Base-by-base conservation (phyloP, 2,888 invertebrate genomes). In the Synergus itoensis region DNA sequence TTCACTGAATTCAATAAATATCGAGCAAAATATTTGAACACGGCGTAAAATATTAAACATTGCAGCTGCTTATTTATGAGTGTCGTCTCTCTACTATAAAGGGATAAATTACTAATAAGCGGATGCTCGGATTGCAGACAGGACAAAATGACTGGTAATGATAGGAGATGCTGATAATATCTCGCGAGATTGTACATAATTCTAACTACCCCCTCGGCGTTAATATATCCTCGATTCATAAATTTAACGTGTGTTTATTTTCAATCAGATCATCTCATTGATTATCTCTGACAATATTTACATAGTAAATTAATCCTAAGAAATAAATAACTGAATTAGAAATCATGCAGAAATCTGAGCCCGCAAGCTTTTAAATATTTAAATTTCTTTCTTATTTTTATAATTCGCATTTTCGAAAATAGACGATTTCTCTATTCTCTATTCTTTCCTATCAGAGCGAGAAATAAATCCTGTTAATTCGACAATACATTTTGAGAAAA, bases 401-500 rank as follows among this genome's bases (percentile, higher is more conserved):
- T 53, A 53, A 14, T 53, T 53, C 7, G 7, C 16, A 53, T 53
- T 53, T n/a, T 53, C 53, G 53, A 18, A 53, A 53, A 53, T 53
- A n/a, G 53, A 9, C n/a, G n/a, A 36, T 36, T 21, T 21, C 53
- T 53, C 53, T n/a, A 73, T 73, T 53, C n/a, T 36, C 73, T 36
- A 73, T 53, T 48, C 48, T 48, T 36, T 53, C 53, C 53, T 73
- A 57, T 73, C 53, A 53, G 40, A 53, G n/a, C n/a, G 48, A n/a
- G 40, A 16, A 53, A 73, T 73, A 57, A 73, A 73, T 73, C 16
- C 73, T 53, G 36, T 53, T 73, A 73, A 73, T 73, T 73, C 73
- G 73, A 73, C 73, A 73, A 73, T 73, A 73, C 53, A 57, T 73
- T 73, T 57, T 18, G 53, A 53, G 73, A 57, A 73, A 73, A 73